Conservation (phyloP, 1,140 invertebrate genomes). For the Ladona fulva region DNA sequence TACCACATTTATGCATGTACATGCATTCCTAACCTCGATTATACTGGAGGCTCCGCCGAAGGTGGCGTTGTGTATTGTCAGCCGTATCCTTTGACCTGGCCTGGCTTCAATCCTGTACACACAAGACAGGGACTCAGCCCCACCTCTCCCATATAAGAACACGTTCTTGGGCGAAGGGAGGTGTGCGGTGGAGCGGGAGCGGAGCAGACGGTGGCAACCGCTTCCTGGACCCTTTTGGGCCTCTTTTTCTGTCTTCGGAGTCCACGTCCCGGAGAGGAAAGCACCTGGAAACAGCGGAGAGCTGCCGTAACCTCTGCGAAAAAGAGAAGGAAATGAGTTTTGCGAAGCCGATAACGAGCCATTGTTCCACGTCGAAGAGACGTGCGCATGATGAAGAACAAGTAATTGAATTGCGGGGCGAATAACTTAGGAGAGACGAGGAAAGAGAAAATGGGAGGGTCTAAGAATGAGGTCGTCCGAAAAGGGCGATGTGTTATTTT, state of each 20-base stretch:
- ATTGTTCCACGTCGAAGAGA: too few relatives aligned
- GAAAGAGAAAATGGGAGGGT: too few relatives aligned
- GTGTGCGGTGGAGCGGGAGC: conserved; percentile 40
- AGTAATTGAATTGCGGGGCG: too few relatives aligned
- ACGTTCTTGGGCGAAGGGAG: conserved; percentile 62
- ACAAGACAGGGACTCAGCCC: conserved; percentile 60
- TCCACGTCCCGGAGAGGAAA: not conserved
- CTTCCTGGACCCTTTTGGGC: conserved; percentile 16
- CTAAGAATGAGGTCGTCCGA: too few relatives aligned
- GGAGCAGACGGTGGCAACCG: conserved; percentile 32
- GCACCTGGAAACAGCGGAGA: not conserved
- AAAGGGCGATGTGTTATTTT: too few relatives aligned
- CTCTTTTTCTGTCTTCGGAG: not conserved
- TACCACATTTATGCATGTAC: too few relatives aligned
- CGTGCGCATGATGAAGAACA: too few relatives aligned
- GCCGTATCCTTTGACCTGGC: conserved; percentile 30
- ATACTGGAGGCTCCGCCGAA: not conserved
- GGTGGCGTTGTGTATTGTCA: not conserved
- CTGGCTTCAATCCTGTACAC: conserved; percentile 62
- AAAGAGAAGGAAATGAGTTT: not conserved
- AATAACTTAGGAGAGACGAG: too few relatives aligned
- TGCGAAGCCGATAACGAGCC: too few relatives aligned
- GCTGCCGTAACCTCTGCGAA: not conserved
- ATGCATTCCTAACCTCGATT: too few relatives aligned
- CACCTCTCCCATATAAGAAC: conserved; percentile 65